Evolutionary conservation across 1,140 invertebrate species (phyloP).

Genomic region (Nylanderia fulva): DNA sequence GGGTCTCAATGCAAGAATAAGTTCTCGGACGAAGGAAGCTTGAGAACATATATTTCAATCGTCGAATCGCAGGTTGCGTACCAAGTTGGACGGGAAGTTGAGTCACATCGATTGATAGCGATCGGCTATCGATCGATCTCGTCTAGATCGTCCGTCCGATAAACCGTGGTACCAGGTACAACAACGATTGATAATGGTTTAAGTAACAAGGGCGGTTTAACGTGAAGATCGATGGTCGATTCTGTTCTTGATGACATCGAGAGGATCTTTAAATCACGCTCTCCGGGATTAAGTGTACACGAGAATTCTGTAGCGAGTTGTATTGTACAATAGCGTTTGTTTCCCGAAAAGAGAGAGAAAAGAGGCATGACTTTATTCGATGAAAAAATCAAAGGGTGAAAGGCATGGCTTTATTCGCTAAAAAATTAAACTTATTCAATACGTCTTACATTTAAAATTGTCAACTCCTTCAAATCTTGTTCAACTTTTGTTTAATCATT

Average conservation of each 20-base stretch:
- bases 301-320: not conserved
- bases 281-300: slow-evolving; percentile 74
- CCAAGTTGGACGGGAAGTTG: slow-evolving; percentile 39
- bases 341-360: slow-evolving; percentile 51
- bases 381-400: not conserved
- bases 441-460: not conserved
- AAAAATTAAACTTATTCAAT: slow-evolving; percentile 18
- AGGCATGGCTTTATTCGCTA: not conserved
- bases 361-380: not conserved
- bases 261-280: slow-evolving; percentile 78
- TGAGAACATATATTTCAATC: slow-evolving; percentile 59
- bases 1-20: slow-evolving; percentile 15
- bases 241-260: slow-evolving; percentile 75
- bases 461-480: not conserved
- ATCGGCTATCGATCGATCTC: slow-evolving; percentile 72
- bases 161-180: slow-evolving; percentile 62
- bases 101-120: slow-evolving; percentile 69
- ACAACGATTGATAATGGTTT: slow-evolving; percentile 56
- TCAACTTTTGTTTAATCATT: too few species aligned
- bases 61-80: not conserved
- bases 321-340: slow-evolving; percentile 65
- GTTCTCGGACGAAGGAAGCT: slow-evolving; percentile 50
- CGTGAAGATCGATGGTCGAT: slow-evolving; percentile 79
- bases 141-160: slow-evolving; percentile 66
- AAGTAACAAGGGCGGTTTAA: slow-evolving; percentile 60